phyloP scores from a whole-genome alignment of 1,140 invertebrate genomes.

The Chironomus striatipennis region DNA sequence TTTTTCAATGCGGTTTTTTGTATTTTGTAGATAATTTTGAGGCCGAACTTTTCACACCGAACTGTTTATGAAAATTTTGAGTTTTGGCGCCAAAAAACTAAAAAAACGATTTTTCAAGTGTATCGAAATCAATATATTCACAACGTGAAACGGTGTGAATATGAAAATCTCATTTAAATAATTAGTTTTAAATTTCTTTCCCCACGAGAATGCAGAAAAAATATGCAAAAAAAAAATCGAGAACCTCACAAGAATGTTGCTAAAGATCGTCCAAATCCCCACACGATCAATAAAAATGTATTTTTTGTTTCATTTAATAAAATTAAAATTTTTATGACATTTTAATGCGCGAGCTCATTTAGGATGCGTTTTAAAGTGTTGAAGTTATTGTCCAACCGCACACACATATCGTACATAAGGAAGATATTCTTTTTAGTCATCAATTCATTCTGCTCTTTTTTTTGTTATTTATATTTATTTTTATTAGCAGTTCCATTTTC shows the following conservation, averaged over 20 bases:
- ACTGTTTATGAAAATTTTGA: too few species aligned
- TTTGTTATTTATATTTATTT: not conserved
- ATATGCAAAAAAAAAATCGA: not conserved
- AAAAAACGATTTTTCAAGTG: too few species aligned
- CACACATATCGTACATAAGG: not conserved
- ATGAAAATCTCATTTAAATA: not conserved
- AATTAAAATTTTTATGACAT: not conserved
- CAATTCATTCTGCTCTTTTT: too few species aligned
- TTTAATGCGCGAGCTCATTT: conserved; percentile 7
- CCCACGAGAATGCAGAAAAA: not conserved
- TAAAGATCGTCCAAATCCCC: too few species aligned
- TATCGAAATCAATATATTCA: too few species aligned
- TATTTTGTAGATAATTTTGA: too few species aligned
- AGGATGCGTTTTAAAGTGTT: conserved; percentile 8
- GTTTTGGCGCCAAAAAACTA: too few species aligned
- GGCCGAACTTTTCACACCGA: too few species aligned
- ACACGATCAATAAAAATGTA: not conserved
- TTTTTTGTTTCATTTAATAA: not conserved
- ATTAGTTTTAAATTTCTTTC: not conserved
- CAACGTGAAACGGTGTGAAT: too few species aligned
- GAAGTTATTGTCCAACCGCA: not conserved
- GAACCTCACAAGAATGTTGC: not conserved
- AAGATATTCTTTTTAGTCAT: not conserved
- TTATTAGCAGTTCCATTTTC: not conserved
- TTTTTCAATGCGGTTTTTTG: too few species aligned